Conservation (phyloP, 2,888 invertebrate species). For the Cremastinae sp. region DNA sequence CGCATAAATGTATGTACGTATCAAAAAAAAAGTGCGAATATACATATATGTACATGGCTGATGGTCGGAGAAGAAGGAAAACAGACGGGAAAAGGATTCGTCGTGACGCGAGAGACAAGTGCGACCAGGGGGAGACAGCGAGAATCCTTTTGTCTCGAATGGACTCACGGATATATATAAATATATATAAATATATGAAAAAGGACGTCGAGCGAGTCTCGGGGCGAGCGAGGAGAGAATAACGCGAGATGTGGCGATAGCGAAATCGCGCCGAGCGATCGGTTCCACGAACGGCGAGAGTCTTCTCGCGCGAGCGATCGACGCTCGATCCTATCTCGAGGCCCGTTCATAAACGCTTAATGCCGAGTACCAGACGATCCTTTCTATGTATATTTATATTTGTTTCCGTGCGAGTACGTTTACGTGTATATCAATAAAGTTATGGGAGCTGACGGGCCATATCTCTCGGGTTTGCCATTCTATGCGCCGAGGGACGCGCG, state of each 20-base stretch:
- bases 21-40: no score
- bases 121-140: constrained; percentile 32
- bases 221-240: constrained; percentile 10
- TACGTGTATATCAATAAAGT: constrained; percentile 35
- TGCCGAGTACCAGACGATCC: constrained; percentile 53
- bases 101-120: constrained; percentile 36
- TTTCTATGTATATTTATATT: constrained; percentile 24
- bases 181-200: neutral
- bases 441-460: constrained; percentile 18
- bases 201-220: constrained; percentile 22
- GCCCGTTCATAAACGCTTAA: constrained; percentile 61
- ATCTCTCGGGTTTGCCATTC: neutral
- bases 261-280: constrained; percentile 53
- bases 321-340: constrained; percentile 55
- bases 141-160: constrained; percentile 29
- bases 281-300: constrained; percentile 44
- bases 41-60: no score
- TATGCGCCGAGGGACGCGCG: constrained; percentile 32
- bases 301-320: constrained; percentile 50
- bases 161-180: neutral
- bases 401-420: neutral
- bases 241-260: constrained; percentile 48
- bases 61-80: constrained; percentile 5
- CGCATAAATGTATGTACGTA: no score
- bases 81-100: constrained; percentile 8